A percentile compares a stretch with the other conserved stretches of the same genome.
phyloP scores from a whole-genome alignment of 1,140 invertebrate species.

The Teleopsis dalmanni region DNA sequence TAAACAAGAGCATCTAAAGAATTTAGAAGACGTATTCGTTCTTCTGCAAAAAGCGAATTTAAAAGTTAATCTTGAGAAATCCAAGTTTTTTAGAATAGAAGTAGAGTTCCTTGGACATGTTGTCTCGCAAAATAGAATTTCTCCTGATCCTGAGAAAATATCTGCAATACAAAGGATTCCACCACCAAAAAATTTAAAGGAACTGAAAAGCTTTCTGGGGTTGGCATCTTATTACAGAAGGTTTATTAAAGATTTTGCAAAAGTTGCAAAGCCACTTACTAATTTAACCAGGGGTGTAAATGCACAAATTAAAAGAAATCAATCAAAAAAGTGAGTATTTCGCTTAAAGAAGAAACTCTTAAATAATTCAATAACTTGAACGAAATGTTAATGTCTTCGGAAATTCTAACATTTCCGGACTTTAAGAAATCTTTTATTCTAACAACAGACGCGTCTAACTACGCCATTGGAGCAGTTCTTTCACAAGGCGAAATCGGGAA shows the following conservation, averaged over 20 bases:
- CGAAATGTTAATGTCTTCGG: background rate
- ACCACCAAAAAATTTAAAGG: background rate
- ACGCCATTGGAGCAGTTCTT: background rate
- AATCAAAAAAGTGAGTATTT: background rate
- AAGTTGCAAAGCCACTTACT: conserved; percentile 1
- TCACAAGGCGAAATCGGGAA: background rate
- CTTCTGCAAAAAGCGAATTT: conserved; percentile 19
- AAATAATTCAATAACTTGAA: conserved; percentile 5
- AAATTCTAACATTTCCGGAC: background rate
- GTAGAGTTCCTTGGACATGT: too few species aligned
- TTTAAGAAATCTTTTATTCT: conserved; percentile 2
- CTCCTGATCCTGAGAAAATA: background rate
- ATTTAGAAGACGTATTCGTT: conserved; percentile 32
- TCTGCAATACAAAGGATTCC: background rate
- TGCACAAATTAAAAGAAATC: background rate
- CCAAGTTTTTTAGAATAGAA: too few species aligned
- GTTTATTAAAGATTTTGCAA: too few species aligned
- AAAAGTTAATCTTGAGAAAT: conserved; percentile 11
- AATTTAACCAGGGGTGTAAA: background rate
- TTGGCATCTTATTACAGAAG: background rate
- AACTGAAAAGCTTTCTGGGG: background rate
- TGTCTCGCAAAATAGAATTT: too few species aligned
- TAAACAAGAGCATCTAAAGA: conserved; percentile 28
- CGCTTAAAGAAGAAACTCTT: background rate
- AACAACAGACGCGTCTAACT: conserved; percentile 4